These are phyloP conservation scores for Cenopis cana DNA, from an alignment of 2,888 invertebrate genomes.

Conservation along the genomic window DNA sequence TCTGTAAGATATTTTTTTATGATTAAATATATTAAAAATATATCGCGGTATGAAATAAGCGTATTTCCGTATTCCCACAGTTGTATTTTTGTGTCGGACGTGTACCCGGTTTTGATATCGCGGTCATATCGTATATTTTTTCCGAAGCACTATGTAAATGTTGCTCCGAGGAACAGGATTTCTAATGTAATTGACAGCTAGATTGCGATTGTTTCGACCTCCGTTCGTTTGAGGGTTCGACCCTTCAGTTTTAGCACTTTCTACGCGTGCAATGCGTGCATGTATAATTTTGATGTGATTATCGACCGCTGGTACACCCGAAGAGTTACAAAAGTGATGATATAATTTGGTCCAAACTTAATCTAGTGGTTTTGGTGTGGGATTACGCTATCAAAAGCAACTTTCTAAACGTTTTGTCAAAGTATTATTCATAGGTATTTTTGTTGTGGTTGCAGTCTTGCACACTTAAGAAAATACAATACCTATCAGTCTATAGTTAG, in stretches of 20 bases:
- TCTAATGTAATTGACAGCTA: constrained; percentile 77
- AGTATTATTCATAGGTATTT: not conserved
- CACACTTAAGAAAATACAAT: no score
- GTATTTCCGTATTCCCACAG: not conserved
- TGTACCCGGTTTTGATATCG: constrained; percentile 10
- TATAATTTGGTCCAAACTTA: constrained; percentile 11
- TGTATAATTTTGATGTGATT: constrained; percentile 42
- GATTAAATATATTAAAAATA: no score
- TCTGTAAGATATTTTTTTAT: no score
- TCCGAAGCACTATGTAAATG: constrained; percentile 65
- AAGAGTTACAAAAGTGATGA: constrained; percentile 8
- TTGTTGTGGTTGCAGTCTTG: no score
- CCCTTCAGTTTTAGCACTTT: constrained; percentile 18
- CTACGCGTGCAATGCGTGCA: constrained; percentile 31
- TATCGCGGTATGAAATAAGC: no score
- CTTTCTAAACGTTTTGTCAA: not conserved
- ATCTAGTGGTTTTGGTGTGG: constrained; percentile 4
- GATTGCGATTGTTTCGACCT: constrained; percentile 59
- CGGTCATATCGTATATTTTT: constrained; percentile 27
- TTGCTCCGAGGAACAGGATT: constrained; percentile 61
- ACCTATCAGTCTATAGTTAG: no score
- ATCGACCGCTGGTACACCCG: constrained; percentile 19
- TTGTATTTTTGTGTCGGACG: not conserved
- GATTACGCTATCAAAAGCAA: not conserved
- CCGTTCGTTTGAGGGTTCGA: constrained; percentile 11